phyloP scores from a whole-genome alignment of 35 echinoderm and acorn worm genomes.

The Apostichopus californicus region DNA sequence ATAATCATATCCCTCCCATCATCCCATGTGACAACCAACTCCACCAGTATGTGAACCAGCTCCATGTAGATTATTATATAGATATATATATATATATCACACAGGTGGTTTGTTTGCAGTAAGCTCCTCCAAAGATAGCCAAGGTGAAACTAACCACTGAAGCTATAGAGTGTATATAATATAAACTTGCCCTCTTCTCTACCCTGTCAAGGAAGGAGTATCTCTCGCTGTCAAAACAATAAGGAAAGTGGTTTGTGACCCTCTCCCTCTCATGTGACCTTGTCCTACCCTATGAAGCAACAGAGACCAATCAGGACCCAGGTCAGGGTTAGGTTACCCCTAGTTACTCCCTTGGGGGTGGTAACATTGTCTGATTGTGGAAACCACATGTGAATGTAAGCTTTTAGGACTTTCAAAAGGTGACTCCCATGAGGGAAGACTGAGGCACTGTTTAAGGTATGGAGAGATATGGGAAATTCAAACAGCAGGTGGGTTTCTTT shows the following conservation, averaged over 20 bases:
- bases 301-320: slow-evolving; percentile 1
- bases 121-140: too few species aligned
- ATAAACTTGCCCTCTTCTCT: too few species aligned
- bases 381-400: slow-evolving; percentile 6
- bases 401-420: neutral
- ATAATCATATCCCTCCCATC: too few species aligned
- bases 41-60: too few species aligned
- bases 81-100: too few species aligned
- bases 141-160: too few species aligned
- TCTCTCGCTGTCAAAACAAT: neutral
- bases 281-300: slow-evolving; percentile 3
- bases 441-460: neutral
- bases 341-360: slow-evolving; percentile 37
- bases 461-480: neutral
- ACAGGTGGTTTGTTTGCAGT: too few species aligned
- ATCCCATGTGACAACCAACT: too few species aligned
- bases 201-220: too few species aligned
- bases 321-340: slow-evolving; percentile 12
- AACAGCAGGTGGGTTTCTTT: neutral
- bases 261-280: slow-evolving; percentile 15
- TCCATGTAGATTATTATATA: too few species aligned
- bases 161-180: too few species aligned
- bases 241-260: neutral
- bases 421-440: neutral
- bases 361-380: slow-evolving; percentile 37